Evolutionary conservation across 2,113 vertebrate genomes (phyloP).

Genomic region (Rhinolophus ferrumequinum): DNA sequence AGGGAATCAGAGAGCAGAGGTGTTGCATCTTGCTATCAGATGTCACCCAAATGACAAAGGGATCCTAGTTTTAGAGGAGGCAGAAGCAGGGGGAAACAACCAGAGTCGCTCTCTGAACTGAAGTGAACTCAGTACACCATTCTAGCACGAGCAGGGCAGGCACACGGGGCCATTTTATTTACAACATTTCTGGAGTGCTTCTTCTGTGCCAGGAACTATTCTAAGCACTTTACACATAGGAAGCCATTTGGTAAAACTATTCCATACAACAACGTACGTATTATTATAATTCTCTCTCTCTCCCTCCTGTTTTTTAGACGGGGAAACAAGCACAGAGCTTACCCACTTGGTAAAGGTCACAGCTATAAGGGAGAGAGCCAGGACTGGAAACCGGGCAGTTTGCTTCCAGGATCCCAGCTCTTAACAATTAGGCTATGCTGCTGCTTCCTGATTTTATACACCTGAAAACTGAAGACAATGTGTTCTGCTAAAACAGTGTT

Average conservation of each 20-base stretch:
- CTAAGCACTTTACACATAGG: not conserved
- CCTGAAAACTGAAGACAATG: not conserved
- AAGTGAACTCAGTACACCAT: not conserved
- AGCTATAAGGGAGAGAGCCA: not conserved
- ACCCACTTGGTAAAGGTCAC: not conserved
- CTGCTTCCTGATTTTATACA: not conserved
- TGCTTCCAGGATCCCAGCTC: not conserved
- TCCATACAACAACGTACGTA: not conserved
- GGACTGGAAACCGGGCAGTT: not conserved
- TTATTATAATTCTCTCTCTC: not conserved
- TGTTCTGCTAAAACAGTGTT: not conserved
- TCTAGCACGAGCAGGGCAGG: not conserved
- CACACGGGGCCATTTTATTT: not conserved
- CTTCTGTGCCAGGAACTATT: not conserved
- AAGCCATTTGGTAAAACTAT: not conserved
- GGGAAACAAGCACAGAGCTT: not conserved
- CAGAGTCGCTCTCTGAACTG: not conserved
- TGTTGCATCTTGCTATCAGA: not conserved
- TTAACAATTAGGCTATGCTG: not conserved
- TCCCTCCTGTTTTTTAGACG: not conserved
- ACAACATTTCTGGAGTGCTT: not conserved
- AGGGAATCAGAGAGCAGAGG: not conserved
- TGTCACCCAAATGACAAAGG: not conserved
- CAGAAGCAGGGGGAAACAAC: not conserved
- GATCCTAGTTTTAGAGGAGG: not conserved